Evolutionary conservation across 2,888 invertebrate species (phyloP).

Genomic region (Biston stratarius): DNA sequence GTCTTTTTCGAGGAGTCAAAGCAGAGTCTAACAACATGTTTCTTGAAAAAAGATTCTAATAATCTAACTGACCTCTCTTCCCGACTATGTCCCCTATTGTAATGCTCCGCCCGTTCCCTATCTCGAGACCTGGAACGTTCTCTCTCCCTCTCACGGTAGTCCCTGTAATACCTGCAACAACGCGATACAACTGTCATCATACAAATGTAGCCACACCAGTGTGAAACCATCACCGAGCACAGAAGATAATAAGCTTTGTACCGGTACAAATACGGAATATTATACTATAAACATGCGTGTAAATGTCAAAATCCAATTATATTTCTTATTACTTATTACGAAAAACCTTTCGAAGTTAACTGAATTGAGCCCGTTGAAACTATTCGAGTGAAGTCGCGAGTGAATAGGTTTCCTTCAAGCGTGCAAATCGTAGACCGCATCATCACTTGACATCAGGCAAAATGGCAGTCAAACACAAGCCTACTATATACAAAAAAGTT

Average conservation of each 20-base stretch:
- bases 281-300: neutral
- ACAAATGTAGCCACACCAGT: neutral
- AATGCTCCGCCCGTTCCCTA: constrained; percentile 88
- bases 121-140: constrained; percentile 95
- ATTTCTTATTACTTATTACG: neutral
- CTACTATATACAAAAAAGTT: no score
- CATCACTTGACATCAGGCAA: no score
- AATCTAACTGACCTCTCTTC: constrained; percentile 89
- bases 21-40: neutral
- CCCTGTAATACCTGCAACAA: constrained; percentile 84
- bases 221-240: neutral
- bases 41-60: neutral
- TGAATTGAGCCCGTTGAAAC: no score
- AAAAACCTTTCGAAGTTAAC: neutral
- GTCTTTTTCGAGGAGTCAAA: no score
- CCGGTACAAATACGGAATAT: neutral
- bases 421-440: no score
- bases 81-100: constrained; percentile 91
- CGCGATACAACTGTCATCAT: constrained; percentile 1
- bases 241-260: neutral
- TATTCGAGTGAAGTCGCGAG: no score
- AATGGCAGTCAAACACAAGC: no score
- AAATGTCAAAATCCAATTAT: neutral
- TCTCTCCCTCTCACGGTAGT: constrained; percentile 87
- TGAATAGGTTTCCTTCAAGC: no score